These are phyloP conservation scores for Argyrosomus regius DNA, from an alignment of 2,797 vertebrate species.

Conservation along the genomic window DNA sequence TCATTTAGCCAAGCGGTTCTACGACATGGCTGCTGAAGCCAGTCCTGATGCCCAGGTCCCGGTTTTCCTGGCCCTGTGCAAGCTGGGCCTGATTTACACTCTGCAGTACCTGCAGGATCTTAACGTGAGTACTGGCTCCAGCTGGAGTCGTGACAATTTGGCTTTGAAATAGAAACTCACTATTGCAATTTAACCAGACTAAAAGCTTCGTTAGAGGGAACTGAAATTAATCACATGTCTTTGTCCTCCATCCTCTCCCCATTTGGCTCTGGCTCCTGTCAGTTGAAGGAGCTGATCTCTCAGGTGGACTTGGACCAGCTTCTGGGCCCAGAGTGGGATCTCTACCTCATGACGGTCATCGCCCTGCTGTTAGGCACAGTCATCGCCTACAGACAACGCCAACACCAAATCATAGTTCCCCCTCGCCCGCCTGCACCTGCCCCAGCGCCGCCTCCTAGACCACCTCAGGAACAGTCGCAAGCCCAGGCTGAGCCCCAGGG, in stretches of 20 bases:
- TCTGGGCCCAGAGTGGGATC: constrained; percentile 98
- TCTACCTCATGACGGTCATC: constrained; percentile 99
- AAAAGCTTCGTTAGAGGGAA: constrained; percentile 3
- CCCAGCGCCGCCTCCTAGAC: constrained; percentile 59
- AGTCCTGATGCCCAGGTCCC: constrained; percentile 98
- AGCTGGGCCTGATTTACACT: constrained; percentile 93
- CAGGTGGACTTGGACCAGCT: constrained; percentile 97
- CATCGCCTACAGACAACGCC: constrained; percentile 96
- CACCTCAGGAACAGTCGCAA: constrained; percentile 63
- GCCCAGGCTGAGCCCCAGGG: constrained; percentile 53
- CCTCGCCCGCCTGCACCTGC: constrained; percentile 58
- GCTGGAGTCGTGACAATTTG: constrained; percentile 7
- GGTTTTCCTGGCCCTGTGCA: constrained; percentile 96
- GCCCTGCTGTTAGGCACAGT: constrained; percentile 95
- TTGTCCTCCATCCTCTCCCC: not conserved
- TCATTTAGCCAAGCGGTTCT: constrained; percentile 97
- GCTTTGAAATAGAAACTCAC: not conserved
- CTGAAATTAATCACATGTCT: constrained; percentile 5
- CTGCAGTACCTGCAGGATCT: constrained; percentile 93
- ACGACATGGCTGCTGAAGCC: constrained; percentile 99
- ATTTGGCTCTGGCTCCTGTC: not conserved
- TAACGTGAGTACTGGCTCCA: constrained; percentile 88
- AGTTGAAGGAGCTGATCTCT: constrained; percentile 91
- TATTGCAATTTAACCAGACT: not conserved
- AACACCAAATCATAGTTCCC: constrained; percentile 92